Base-by-base conservation (phyloP, 2,888 invertebrate species). In the Epirrhoe tristata region DNA sequence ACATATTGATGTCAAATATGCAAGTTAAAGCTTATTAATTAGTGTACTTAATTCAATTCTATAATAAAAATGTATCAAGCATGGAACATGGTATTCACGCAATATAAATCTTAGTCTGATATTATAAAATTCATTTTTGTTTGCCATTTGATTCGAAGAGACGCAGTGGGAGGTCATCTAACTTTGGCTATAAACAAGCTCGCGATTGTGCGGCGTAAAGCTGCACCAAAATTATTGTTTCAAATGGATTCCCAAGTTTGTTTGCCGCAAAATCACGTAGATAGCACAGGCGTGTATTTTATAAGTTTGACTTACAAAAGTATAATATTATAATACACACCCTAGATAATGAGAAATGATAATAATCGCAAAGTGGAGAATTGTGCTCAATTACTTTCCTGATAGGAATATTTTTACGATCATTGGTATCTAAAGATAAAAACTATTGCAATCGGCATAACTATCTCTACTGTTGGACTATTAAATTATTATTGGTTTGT, bases 181-280 rank as follows among this genome's bases (percentile, higher is more conserved):
- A 86, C 86, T 87, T 86, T 70, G 74, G 74, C 77, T 78, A 81
- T 88, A 86, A 87, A 85, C 82, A 80, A 79, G 77, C 75, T 74
- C 63, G 69, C 73, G 74, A 72, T 79, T 78, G 75, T 68, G 63
- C 72, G 71, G 39, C 69, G 46, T 69, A 65, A 71, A 67, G 71
- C 73, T 80, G 78, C 79, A 77, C 74, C 74, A 57, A 78, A 81
- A 81, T 81, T 81, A 84, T 80, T 78, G 82, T 80, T 74, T 74
- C 77, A 78, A 83, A 81, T 67, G 67, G 70, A 58, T 70, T 60
- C 46, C n/a, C 32, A 50, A 68, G 64, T 68, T 73, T 66, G 63
- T 62, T 61, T 60, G 57, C 62, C 63, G 61, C 43, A 63, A 48
- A 66, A 66, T 68, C 69, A 69, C 71, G 69, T 51, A 64, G 51